Evolutionary conservation across 2,797 vertebrate species (phyloP).

Genomic region (Eulemur rubriventer): DNA sequence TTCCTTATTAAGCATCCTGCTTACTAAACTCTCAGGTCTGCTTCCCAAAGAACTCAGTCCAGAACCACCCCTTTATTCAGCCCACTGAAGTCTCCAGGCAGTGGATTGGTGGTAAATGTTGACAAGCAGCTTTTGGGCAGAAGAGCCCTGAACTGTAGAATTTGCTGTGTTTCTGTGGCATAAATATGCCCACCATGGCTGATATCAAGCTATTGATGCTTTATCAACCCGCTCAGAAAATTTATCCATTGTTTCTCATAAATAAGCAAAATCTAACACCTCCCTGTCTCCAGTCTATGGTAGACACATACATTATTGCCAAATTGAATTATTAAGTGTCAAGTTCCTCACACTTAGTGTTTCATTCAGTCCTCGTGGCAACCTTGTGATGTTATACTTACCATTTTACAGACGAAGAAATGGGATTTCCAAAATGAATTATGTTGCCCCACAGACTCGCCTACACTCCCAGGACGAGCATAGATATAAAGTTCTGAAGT

Average conservation of each 20-base stretch:
- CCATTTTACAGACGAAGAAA: not conserved
- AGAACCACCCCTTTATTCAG: not conserved
- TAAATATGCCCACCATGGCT: not conserved
- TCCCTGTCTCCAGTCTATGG: not conserved
- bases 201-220: too few species aligned
- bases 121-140: not conserved
- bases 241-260: not conserved
- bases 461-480: not conserved
- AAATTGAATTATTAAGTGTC: not conserved
- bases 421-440: not conserved
- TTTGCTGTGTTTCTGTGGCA: not conserved
- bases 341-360: not conserved
- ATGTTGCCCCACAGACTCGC: not conserved
- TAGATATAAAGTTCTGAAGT: not conserved
- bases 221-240: not conserved
- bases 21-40: not conserved
- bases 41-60: not conserved
- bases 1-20: not conserved
- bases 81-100: not conserved
- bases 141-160: not conserved
- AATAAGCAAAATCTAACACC: not conserved
- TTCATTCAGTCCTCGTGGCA: not conserved
- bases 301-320: not conserved
- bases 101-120: accelerated
- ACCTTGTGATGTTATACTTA: not conserved